A percentile compares a stretch with the other conserved stretches of the same genome.
Evolutionary conservation across 2,888 invertebrate species (phyloP).

Genomic region (Drosophila hamatofila): DNA sequence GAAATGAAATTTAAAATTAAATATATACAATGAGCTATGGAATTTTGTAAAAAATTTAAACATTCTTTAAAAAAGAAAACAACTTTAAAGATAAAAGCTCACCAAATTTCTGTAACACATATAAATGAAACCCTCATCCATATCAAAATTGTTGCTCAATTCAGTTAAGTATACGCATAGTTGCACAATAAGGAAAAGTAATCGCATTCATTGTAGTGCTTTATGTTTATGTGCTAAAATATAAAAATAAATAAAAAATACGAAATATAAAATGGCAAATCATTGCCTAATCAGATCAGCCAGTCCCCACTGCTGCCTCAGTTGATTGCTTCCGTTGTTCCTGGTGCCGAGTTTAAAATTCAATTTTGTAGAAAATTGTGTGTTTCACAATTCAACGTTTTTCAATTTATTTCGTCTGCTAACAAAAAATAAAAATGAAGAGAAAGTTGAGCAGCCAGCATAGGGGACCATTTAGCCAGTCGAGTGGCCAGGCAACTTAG

Average conservation of each 20-base stretch:
- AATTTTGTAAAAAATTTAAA: background rate
- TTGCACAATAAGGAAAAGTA: slow-evolving; percentile 29
- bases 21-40: no score
- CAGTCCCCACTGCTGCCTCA: slow-evolving; percentile 11
- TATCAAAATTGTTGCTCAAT: slow-evolving; percentile 3
- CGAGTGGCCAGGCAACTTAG: slow-evolving; percentile 11
- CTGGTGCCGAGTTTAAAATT: slow-evolving; percentile 59
- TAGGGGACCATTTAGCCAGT: slow-evolving; percentile 5
- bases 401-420: slow-evolving; percentile 76
- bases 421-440: slow-evolving; percentile 41
- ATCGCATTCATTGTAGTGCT: slow-evolving; percentile 39
- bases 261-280: slow-evolving; percentile 55
- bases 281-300: slow-evolving; percentile 69
- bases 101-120: background rate
- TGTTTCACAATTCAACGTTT: slow-evolving; percentile 73
- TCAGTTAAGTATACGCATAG: slow-evolving; percentile 36
- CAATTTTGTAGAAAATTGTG: slow-evolving; percentile 75
- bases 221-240: slow-evolving; percentile 52
- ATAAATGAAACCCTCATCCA: slow-evolving; percentile 11
- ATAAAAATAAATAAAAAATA: slow-evolving; percentile 21
- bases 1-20: background rate
- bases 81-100: background rate
- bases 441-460: slow-evolving; percentile 61
- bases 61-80: background rate
- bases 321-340: slow-evolving; percentile 70